A percentile compares a stretch with the other conserved stretches of the same genome.
Conservation (phyloP, 2,888 invertebrate genomes). For the Eristalinus aeneus region DNA sequence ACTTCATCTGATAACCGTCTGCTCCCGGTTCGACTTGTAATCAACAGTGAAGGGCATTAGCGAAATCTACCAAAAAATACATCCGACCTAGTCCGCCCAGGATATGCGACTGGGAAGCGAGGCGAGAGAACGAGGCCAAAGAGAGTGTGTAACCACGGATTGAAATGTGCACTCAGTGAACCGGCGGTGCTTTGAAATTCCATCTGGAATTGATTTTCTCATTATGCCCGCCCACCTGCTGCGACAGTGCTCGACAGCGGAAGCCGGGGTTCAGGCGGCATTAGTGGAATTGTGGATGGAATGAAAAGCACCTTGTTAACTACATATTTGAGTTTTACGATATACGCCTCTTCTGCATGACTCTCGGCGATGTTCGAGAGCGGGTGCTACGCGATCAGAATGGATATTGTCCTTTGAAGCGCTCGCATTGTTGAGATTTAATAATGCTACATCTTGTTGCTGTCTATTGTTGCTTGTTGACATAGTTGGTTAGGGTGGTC, state of each 20-base stretch:
- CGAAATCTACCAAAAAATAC: neutral
- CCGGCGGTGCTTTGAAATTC: slow-evolving; percentile 32
- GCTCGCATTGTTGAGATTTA: slow-evolving; percentile 25
- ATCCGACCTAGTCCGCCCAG: neutral
- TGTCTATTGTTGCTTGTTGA: slow-evolving; percentile 7
- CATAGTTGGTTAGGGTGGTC: neutral
- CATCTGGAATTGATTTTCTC: slow-evolving; percentile 40
- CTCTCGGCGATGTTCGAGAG: neutral
- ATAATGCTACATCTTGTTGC: slow-evolving; percentile 7
- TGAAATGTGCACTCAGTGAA: slow-evolving; percentile 22
- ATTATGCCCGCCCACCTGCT: slow-evolving; percentile 1
- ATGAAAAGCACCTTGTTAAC: slow-evolving; percentile 48
- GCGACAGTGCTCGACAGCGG: neutral
- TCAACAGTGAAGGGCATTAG: neutral
- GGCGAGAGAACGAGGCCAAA: neutral
- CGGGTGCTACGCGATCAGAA: neutral
- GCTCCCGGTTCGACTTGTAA: neutral
- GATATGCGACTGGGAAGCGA: neutral
- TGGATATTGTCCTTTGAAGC: neutral
- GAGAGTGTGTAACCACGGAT: neutral
- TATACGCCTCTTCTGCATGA: slow-evolving; percentile 14
- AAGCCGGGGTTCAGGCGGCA: slow-evolving; percentile 8
- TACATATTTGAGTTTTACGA: slow-evolving; percentile 30
- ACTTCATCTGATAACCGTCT: neutral
- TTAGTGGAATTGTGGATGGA: slow-evolving; percentile 38